Evolutionary conservation across 1,140 invertebrate genomes (phyloP), one percentile per base, ranked within the genome.

Genomic region (Diabrotica undecimpunctata): DNA sequence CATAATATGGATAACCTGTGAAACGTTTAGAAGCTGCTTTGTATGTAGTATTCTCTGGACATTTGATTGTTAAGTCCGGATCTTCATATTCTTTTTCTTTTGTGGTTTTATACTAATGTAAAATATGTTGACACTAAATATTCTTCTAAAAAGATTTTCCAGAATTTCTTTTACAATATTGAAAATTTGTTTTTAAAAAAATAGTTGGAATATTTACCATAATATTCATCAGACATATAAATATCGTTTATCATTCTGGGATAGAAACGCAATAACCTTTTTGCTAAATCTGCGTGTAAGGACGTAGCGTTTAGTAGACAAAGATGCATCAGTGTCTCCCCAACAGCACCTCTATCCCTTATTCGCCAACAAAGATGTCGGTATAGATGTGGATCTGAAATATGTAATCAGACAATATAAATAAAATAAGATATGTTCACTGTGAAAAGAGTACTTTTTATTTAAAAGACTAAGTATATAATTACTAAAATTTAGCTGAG

Each of bases 181-280:
- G 1, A 25, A 25, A n/a, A n/a, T n/a, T n/a, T 25, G 1, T 25
- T 25, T 1, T 25, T 25, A 25, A 25, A 25, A 25, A 25, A 25
- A 25, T 25, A 25, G 1, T 25, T 25, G 25, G 12, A 62, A 61
- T 52, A 50, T 51, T 78, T 83, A 95, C 94, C 95, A 76, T 97
- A 99, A 79, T 98, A 99, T 78, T 98, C 96, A 72, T 99, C 96
- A 54, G 88, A 88, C 76, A 96, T 87, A 78, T 98, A 99, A 69
- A 97, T 90, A 77, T 99, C 97, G 75, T 97, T 93, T 71, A 98
- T 95, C 0, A 99, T 84, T 77, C 95, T 96, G 0, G 97, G 97
- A 81, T 94, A 99, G 77, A 94, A 92, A 55, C 90, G 85, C 0
- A 99, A 79, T 1, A 99, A 81, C 67, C 95, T 80, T 80, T 98